A percentile compares a stretch with the other conserved stretches of the same genome.
phyloP scores from a whole-genome alignment of 2,797 vertebrate species.

The Morelia viridis region DNA sequence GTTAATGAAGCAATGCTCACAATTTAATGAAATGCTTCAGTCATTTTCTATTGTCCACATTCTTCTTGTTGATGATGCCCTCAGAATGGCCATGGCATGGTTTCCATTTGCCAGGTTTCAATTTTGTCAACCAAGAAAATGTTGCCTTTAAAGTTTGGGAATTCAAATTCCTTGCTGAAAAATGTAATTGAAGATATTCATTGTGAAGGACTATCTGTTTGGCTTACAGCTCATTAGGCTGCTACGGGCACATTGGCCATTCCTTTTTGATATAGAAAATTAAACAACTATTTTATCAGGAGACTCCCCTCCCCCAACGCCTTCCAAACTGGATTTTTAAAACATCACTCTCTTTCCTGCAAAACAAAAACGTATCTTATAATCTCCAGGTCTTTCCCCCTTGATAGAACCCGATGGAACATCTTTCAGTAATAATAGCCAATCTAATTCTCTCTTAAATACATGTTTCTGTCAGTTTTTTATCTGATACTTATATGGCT shows the following conservation, averaged over 20 bases:
- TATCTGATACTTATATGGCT: constrained; percentile 11
- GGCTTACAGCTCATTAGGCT: constrained; percentile 18
- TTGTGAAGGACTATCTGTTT: constrained; percentile 12
- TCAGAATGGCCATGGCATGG: constrained; percentile 2
- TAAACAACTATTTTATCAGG: constrained; percentile 26
- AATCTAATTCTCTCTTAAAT: constrained; percentile 49
- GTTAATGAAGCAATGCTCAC: constrained; percentile 25
- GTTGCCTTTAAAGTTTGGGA: neutral
- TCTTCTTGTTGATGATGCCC: constrained; percentile 1
- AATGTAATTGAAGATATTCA: neutral
- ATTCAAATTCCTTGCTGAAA: neutral
- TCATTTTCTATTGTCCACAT: neutral
- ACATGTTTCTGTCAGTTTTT: neutral
- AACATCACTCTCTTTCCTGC: neutral
- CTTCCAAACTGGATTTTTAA: constrained; percentile 17
- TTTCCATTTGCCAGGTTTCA: constrained; percentile 25
- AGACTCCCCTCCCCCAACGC: neutral
- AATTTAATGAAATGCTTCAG: constrained; percentile 34
- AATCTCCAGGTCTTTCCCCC: neutral
- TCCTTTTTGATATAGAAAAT: constrained; percentile 41
- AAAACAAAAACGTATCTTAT: neutral
- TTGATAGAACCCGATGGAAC: constrained; percentile 51
- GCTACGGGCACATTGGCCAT: constrained; percentile 38
- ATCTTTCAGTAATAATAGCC: constrained; percentile 54
- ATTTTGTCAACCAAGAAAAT: neutral